These are phyloP conservation scores for Phoeniculus purpureus DNA, from an alignment of 2,797 vertebrate species.

Conservation along the genomic window DNA sequence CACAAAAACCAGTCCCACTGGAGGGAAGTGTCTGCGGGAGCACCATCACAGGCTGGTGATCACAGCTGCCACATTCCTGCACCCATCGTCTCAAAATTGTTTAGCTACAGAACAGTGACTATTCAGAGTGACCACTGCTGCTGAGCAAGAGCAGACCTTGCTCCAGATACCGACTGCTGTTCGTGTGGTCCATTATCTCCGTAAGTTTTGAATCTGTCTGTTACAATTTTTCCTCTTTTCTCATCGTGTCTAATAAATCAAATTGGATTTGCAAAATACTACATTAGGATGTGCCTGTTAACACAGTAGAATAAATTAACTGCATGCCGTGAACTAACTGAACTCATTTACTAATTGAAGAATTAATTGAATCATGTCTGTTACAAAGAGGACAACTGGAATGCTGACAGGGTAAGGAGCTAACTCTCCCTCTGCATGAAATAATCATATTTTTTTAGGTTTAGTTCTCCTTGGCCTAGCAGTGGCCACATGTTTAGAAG, in stretches of 20 bases:
- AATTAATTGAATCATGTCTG: constrained; percentile 38
- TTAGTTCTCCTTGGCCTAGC: background rate
- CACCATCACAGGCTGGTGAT: background rate
- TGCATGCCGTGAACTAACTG: background rate
- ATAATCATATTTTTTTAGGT: background rate
- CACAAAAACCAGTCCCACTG: background rate
- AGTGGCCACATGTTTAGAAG: background rate
- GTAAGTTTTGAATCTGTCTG: background rate
- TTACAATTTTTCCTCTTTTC: background rate
- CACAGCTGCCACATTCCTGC: background rate
- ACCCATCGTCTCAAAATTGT: background rate
- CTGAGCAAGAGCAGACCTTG: background rate
- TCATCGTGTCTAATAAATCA: background rate
- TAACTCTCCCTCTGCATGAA: background rate
- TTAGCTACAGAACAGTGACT: background rate
- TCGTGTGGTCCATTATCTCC: background rate
- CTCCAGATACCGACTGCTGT: background rate
- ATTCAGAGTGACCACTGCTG: background rate
- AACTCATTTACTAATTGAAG: constrained; percentile 44
- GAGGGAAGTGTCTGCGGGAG: background rate
- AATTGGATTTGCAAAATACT: background rate
- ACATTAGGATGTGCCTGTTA: background rate
- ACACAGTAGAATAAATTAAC: constrained; percentile 13
- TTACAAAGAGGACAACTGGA: background rate
- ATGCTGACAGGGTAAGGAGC: background rate